Conservation (phyloP, 2,113 vertebrate species). For the Chamaetylas fuelleborni region DNA sequence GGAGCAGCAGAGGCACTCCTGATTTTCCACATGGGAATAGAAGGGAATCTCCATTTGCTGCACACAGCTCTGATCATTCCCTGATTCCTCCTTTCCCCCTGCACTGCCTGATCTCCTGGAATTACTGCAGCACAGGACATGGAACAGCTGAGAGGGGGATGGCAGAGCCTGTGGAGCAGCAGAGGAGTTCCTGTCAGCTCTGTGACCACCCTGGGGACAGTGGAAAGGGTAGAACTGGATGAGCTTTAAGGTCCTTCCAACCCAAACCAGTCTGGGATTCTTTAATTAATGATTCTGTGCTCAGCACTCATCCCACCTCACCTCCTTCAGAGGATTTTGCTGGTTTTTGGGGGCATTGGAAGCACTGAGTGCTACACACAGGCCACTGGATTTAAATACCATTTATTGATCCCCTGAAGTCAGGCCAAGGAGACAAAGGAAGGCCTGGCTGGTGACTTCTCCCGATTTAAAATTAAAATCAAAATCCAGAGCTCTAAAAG, state of each 20-base stretch:
- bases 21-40: too few relatives aligned
- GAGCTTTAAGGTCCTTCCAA: not conserved
- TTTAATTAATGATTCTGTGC: not conserved
- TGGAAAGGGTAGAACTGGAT: too few relatives aligned
- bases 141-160: not conserved
- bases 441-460: not conserved
- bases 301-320: not conserved
- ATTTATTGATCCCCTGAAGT: not conserved
- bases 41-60: too few relatives aligned
- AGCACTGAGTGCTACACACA: too few relatives aligned
- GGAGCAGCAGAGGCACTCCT: too few relatives aligned
- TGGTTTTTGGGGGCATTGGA: not conserved
- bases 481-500: fast-evolving
- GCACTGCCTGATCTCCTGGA: not conserved
- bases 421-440: not conserved
- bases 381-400: fast-evolving
- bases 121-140: not conserved
- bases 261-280: not conserved
- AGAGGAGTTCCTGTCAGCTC: not conserved
- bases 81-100: too few relatives aligned
- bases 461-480: not conserved
- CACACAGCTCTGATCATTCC: too few relatives aligned
- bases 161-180: too few relatives aligned
- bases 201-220: not conserved
- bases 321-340: not conserved